Percentiles rank a stretch among this genome's conserved stretches.
Conservation (phyloP, 2,888 invertebrate genomes). For the Drepana falcataria region DNA sequence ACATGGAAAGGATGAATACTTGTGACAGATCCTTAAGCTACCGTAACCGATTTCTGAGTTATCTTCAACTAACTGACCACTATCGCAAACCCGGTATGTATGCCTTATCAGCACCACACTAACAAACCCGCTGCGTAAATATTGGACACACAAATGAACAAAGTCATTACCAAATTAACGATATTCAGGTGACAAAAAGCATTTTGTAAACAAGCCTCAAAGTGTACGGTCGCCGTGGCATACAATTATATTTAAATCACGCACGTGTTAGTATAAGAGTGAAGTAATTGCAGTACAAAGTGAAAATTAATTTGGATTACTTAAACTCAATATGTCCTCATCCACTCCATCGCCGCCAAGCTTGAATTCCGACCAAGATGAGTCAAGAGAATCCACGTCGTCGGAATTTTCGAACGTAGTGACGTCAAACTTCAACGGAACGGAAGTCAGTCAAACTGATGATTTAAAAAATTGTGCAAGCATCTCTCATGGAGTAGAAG, state of each 20-base stretch:
- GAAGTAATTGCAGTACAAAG: not conserved
- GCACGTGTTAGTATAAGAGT: not conserved
- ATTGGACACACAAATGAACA: slow-evolving; percentile 59
- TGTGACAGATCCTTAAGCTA: slow-evolving; percentile 65
- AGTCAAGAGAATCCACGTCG: slow-evolving; percentile 49
- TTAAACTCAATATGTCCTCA: slow-evolving; percentile 41
- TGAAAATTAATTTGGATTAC: not conserved
- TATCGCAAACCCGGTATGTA: slow-evolving; percentile 71
- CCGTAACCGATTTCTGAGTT: slow-evolving; percentile 65
- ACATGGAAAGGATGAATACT: slow-evolving; percentile 33
- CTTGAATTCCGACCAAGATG: slow-evolving; percentile 44
- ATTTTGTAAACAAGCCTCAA: slow-evolving; percentile 71
- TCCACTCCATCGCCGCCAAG: slow-evolving; percentile 52
- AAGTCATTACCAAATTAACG: slow-evolving; percentile 76
- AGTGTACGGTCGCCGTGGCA: slow-evolving; percentile 55
- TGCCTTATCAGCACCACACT: slow-evolving; percentile 67
- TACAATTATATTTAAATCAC: slow-evolving; percentile 26
- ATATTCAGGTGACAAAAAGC: slow-evolving; percentile 71
- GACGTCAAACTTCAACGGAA: slow-evolving; percentile 27
- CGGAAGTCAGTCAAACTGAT: slow-evolving; percentile 29
- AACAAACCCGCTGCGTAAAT: slow-evolving; percentile 42
- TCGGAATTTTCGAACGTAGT: slow-evolving; percentile 42
- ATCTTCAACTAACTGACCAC: slow-evolving; percentile 53
- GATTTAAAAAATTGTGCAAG: slow-evolving; percentile 34
- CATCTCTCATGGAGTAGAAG: slow-evolving; percentile 64